Percentiles rank a stretch among this genome's conserved stretches.
phyloP scores from a whole-genome alignment of 2,888 invertebrate species.

The Pantelozetes paolii region DNA sequence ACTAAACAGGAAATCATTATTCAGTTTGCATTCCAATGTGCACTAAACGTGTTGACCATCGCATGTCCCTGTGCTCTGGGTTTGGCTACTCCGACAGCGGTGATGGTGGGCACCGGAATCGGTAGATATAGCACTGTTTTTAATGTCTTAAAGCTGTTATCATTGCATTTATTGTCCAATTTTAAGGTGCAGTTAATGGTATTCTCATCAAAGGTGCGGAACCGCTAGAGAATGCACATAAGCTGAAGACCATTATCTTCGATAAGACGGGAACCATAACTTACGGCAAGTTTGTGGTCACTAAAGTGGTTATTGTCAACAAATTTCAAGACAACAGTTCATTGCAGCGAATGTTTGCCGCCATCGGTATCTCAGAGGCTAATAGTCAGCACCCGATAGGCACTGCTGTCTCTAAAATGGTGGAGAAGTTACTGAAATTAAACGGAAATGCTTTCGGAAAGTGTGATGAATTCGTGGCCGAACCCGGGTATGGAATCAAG shows the following conservation, averaged over 20 bases:
- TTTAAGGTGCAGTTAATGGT: constrained; percentile 69
- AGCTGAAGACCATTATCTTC: constrained; percentile 89
- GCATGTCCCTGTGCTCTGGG: constrained; percentile 98
- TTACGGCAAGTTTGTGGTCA: constrained; percentile 76
- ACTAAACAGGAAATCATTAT: constrained; percentile 67
- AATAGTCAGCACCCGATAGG: constrained; percentile 97
- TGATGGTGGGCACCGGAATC: constrained; percentile 92
- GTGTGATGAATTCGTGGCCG: constrained; percentile 71
- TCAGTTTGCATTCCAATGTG: constrained; percentile 92
- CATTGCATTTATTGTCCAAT: background rate
- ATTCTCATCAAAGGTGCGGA: constrained; percentile 97
- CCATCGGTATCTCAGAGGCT: constrained; percentile 82
- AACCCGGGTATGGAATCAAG: constrained; percentile 86
- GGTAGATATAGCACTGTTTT: constrained; percentile 57
- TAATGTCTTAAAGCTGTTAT: background rate
- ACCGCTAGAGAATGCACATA: constrained; percentile 93
- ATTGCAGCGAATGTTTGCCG: constrained; percentile 59
- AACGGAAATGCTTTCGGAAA: constrained; percentile 55
- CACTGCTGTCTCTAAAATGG: constrained; percentile 49
- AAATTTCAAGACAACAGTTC: constrained; percentile 51
- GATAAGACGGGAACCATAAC: constrained; percentile 99
- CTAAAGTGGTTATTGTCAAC: constrained; percentile 58
- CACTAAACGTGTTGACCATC: constrained; percentile 92
- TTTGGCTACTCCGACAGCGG: constrained; percentile 96
- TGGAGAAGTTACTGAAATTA: constrained; percentile 5